Evolutionary conservation across 2,888 invertebrate genomes (phyloP).

Genomic region (Drosophila algonquin): DNA sequence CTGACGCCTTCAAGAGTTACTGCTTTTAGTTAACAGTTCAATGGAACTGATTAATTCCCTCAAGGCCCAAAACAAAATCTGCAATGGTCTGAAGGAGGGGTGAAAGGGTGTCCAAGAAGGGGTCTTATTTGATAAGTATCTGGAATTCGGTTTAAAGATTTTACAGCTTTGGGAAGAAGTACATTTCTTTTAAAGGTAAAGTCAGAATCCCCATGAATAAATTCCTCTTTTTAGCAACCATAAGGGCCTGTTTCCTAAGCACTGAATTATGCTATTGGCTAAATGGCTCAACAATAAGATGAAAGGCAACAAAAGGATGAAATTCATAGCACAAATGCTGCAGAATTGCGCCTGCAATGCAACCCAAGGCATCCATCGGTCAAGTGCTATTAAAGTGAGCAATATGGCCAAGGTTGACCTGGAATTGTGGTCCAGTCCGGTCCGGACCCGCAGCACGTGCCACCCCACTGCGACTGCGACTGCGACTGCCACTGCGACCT

Average conservation of each 20-base stretch:
- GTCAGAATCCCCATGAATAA: too few relatives aligned
- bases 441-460: constrained; percentile 1
- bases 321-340: background rate
- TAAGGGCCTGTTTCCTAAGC: background rate
- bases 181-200: too few relatives aligned
- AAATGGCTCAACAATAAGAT: too few relatives aligned
- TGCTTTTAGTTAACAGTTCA: constrained; percentile 10
- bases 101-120: background rate
- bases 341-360: background rate
- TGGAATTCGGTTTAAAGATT: too few relatives aligned
- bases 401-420: constrained; percentile 8
- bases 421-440: background rate
- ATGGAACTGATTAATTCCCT: constrained; percentile 28
- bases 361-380: constrained; percentile 14
- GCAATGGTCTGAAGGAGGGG: background rate
- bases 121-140: too few relatives aligned
- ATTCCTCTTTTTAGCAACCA: too few relatives aligned
- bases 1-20: constrained; percentile 10
- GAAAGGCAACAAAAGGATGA: background rate
- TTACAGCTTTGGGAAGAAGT: too few relatives aligned
- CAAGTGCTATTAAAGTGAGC: constrained; percentile 19
- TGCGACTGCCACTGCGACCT: background rate
- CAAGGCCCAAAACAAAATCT: constrained; percentile 9
- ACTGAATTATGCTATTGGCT: background rate
- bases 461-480: constrained; percentile 8